These are phyloP conservation scores for Poliocrania exsul DNA, from an alignment of 2,797 vertebrate genomes.

Conservation along the genomic window DNA sequence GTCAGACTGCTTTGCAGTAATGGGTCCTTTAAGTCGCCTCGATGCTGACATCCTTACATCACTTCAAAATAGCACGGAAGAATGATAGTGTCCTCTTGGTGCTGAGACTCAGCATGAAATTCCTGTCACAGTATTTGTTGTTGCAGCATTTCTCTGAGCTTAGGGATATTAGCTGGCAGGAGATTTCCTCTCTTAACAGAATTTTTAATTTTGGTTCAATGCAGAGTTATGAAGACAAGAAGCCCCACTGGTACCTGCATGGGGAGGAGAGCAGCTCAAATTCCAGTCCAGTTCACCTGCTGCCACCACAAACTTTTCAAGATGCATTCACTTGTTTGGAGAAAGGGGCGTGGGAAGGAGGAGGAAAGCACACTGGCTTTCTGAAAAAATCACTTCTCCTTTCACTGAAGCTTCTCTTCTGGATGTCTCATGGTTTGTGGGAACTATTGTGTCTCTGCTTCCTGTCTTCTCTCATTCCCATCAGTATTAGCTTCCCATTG, in stretches of 20 bases:
- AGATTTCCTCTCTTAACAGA: constrained; percentile 58
- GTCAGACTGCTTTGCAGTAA: constrained; percentile 11
- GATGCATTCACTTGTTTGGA: background rate
- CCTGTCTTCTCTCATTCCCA: background rate
- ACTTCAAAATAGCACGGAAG: background rate
- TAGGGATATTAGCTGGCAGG: background rate
- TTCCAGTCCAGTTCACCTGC: background rate
- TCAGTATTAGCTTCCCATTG: background rate
- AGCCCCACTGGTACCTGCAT: background rate
- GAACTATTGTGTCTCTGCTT: background rate
- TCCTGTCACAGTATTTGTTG: background rate
- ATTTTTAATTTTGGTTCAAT: constrained; percentile 48
- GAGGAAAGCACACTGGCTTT: background rate
- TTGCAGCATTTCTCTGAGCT: background rate
- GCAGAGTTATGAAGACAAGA: background rate
- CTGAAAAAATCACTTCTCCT: background rate
- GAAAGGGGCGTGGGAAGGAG: background rate
- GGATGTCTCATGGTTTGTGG: background rate
- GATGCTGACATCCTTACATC: background rate
- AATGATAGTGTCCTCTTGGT: background rate
- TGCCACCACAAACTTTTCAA: background rate
- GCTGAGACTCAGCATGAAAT: constrained; percentile 22
- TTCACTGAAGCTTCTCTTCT: background rate
- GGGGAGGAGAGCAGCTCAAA: background rate
- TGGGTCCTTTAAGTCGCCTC: background rate